Percentiles rank a stretch among this genome's conserved stretches.
Evolutionary conservation across 2,797 vertebrate genomes (phyloP).

Genomic region (Menidia menidia): DNA sequence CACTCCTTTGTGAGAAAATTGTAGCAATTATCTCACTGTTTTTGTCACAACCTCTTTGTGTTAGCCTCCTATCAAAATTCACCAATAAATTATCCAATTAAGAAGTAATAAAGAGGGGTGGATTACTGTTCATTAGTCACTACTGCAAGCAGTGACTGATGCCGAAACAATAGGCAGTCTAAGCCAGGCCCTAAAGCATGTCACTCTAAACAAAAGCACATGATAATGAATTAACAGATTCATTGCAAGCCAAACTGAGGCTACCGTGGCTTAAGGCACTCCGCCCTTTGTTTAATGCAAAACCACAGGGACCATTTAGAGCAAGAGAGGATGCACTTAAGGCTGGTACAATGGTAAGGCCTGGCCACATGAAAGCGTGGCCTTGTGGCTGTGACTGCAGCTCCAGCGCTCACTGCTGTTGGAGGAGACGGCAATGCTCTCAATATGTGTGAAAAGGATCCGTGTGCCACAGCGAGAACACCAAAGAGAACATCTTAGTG

Average conservation of each 20-base stretch:
- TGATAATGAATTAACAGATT: slow-evolving; percentile 61
- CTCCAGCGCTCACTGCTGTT: slow-evolving; percentile 40
- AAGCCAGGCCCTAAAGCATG: slow-evolving; percentile 48
- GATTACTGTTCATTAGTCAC: slow-evolving; percentile 67
- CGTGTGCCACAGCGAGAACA: slow-evolving; percentile 41
- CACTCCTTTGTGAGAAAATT: slow-evolving; percentile 36
- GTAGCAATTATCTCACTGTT: slow-evolving; percentile 33
- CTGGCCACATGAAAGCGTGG: slow-evolving; percentile 65
- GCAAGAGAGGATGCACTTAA: slow-evolving; percentile 56
- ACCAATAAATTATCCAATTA: slow-evolving; percentile 65
- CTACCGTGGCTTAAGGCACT: slow-evolving; percentile 58
- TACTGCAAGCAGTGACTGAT: slow-evolving; percentile 61
- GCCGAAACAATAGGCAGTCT: slow-evolving; percentile 53
- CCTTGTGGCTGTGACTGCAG: slow-evolving; percentile 40
- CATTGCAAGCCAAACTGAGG: slow-evolving; percentile 52
- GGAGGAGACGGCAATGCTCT: slow-evolving; percentile 32
- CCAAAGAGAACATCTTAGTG: slow-evolving; percentile 15
- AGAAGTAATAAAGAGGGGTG: slow-evolving; percentile 40
- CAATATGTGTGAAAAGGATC: slow-evolving; percentile 33
- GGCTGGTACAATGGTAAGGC: slow-evolving; percentile 39
- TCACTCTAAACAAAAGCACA: slow-evolving; percentile 62
- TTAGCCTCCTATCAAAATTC: slow-evolving; percentile 41
- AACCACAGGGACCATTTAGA: slow-evolving; percentile 60
- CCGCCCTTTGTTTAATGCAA: slow-evolving; percentile 59
- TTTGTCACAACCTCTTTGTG: not conserved